phyloP scores from a whole-genome alignment of 2,888 invertebrate genomes.

The Tipula helvola region DNA sequence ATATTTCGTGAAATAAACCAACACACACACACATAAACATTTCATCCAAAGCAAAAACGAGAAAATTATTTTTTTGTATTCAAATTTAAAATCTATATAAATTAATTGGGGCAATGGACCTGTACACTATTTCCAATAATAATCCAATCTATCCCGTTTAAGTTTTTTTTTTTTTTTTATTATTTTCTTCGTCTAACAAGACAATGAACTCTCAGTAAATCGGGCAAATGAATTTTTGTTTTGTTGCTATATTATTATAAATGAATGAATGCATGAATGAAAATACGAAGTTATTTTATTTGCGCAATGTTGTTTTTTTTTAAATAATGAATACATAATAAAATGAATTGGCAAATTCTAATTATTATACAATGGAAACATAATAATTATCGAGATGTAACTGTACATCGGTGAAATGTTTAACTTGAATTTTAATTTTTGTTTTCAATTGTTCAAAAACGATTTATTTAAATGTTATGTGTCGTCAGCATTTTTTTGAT shows the following conservation, averaged over 20 bases:
- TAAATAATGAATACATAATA: neutral
- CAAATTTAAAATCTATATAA: neutral
- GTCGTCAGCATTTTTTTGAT: neutral
- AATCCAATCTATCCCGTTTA: neutral
- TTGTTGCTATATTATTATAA: neutral
- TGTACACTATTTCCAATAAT: neutral
- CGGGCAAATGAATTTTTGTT: neutral
- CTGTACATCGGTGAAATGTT: neutral
- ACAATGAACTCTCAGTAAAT: neutral
- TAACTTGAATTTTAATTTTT: neutral
- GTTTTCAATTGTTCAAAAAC: neutral
- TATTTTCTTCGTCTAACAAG: neutral
- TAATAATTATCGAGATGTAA: neutral
- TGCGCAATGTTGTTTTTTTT: neutral
- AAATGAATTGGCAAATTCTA: neutral
- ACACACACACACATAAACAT: too few relatives aligned
- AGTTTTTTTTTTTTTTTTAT: neutral
- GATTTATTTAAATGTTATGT: neutral
- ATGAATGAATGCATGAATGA: neutral
- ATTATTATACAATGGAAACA: neutral
- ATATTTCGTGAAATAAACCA: neutral
- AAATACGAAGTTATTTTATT: neutral
- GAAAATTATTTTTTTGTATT: neutral
- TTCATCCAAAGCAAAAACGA: neutral
- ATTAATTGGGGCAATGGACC: neutral